phyloP scores from a whole-genome alignment of 2,797 vertebrate species.

The Arnoldichthys spilopterus region DNA sequence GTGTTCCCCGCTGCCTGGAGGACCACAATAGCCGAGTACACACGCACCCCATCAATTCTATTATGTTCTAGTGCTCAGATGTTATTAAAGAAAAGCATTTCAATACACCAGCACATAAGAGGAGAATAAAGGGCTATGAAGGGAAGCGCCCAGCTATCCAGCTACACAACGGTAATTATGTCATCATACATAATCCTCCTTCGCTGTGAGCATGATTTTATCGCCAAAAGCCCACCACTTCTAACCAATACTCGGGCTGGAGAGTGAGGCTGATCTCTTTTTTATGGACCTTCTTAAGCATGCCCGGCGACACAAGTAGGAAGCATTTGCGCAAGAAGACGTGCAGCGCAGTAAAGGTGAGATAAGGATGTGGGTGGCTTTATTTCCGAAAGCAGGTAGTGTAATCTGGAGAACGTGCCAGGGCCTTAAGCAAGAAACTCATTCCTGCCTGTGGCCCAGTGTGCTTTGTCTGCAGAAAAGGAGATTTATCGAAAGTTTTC shows the following conservation, averaged over 20 bases:
- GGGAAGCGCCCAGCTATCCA: background rate
- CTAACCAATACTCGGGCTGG: background rate
- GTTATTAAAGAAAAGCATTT: background rate
- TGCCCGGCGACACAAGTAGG: constrained; percentile 18
- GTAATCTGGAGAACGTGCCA: constrained; percentile 76
- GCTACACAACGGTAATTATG: constrained; percentile 19
- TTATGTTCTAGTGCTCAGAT: background rate
- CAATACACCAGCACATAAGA: background rate
- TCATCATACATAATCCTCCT: constrained; percentile 6
- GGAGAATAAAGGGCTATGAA: background rate
- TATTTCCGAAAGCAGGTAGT: constrained; percentile 66
- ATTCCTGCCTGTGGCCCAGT: constrained; percentile 65
- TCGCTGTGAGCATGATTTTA: constrained; percentile 14
- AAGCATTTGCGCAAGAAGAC: constrained; percentile 53
- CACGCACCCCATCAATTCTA: background rate
- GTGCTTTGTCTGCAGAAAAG: constrained; percentile 76
- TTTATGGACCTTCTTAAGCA: constrained; percentile 18
- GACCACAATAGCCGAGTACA: background rate
- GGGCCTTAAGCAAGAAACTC: constrained; percentile 72
- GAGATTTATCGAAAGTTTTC: constrained; percentile 69
- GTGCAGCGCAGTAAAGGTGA: constrained; percentile 46
- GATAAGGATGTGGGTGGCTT: constrained; percentile 62
- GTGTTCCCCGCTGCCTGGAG: background rate
- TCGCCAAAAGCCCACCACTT: constrained; percentile 3
- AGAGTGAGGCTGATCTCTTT: constrained; percentile 11